Base-by-base conservation (phyloP, 2,888 invertebrate species). In the Smittia aterrima region DNA sequence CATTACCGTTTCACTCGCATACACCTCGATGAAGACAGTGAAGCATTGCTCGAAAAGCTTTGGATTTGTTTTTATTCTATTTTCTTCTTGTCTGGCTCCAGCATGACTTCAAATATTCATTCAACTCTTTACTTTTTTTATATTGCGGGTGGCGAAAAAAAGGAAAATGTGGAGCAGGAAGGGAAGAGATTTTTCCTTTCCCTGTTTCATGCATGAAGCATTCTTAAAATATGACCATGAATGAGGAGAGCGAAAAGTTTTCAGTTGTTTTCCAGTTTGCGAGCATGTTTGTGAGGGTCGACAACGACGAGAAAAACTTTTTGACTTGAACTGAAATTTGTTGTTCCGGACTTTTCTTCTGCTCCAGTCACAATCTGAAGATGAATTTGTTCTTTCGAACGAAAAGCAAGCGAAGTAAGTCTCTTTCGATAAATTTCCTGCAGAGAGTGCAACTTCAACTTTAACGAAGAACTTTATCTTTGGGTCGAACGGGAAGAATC, bases 321-420 rank as follows among this genome's bases (percentile, higher is more conserved):
- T 47, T 47, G 47, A 47, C 47, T 47, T 47, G 47, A n/a, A n/a
- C 47, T 47, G 47, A 47, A 47, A 67, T 67, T 67, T 67, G 67
- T 67, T 67, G 22, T 47, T 67, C 32, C 24, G 6, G 18, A 22
- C 16, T 16, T n/a, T 47, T 47, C n/a, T 6, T 47, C 47, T 47
- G 11, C 16, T 47, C 47, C 16, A 16, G n/a, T 47, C 47, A 47
- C 47, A 32, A 32, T 6, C 32, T 32, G 32, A 32, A 32, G 32
- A 32, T 32, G 32, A 32, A 32, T 32, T n/a, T n/a, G n/a, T n/a
- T 32, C 32, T 32, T n/a, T n/a, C 47, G 16, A 47, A n/a, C n/a
- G n/a, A n/a, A n/a, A 16, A 47, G 4, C 4, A 47, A 47, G 1
- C 47, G 4, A 47, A 13, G 27, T 25, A 32, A 66, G 13, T 27